Evolutionary conservation across 2,113 vertebrate species (phyloP), one percentile per base, ranked within the genome.

Genomic region (Lampris megalopsis): DNA sequence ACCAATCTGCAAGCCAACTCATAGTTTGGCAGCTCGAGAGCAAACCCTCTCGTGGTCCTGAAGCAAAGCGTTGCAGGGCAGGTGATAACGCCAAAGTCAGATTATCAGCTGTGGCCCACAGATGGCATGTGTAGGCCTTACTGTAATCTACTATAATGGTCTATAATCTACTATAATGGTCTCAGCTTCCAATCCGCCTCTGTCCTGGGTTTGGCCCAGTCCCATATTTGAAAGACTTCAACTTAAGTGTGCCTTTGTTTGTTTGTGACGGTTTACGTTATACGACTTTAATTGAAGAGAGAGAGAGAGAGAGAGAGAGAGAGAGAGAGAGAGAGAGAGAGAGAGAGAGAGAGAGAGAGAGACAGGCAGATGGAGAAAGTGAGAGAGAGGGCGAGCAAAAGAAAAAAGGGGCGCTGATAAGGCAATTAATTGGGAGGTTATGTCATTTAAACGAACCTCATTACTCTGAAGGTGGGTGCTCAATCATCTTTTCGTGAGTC

Each of bases 371-470:
- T n/a, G 24, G 38, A 11, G 59, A 11, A 38, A 62, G 35, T 37
- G 9, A 38, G 59, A 61, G 59, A 38, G 59, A 61, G 59, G n/a
- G 5, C 9, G 58, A 40, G 35, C 13, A 24, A 24, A 24, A 24
- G 24, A 24, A 24, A 24, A 24, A 24, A 24, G 24, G 24, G 24
- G 24, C 24, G 0, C 24, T 24, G 24, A 24, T 24, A 24, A 24
- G 24, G 24, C 24, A 24, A 24, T 24, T 24, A 24, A 24, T 56
- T 36, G 7, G 6, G 36, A 35, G 42, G 63, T 35, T 36, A 24
- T 52, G 81, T 52, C 7, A 65, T 65, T 62, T 73, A 62, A 82
- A 82, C 79, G 56, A 74, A 80, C 71, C 49, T 63, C n/a, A 49
- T 66, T 57, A 68, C 71, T 54, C 67, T 50, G 35, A 54, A 78